Conservation (phyloP, 2,888 invertebrate genomes). For the Amiota mariae region DNA sequence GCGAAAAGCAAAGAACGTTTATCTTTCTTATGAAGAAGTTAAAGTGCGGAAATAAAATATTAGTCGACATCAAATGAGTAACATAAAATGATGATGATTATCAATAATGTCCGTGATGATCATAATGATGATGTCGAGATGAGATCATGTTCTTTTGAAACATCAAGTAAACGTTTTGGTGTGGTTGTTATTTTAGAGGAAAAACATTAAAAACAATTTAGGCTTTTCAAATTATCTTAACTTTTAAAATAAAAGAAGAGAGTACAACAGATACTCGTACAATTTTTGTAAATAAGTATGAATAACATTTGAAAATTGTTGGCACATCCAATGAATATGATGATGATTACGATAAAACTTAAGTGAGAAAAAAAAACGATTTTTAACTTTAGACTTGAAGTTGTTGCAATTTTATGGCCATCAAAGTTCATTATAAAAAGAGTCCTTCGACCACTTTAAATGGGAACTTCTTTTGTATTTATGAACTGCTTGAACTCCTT, state of each 20-base stretch:
- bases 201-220: conserved; percentile 7
- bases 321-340: no score
- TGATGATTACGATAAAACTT: no score
- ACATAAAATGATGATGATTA: not conserved
- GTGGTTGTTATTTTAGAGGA: conserved; percentile 36
- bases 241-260: conserved; percentile 8
- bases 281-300: not conserved
- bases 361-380: no score
- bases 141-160: not conserved
- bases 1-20: conserved; percentile 19
- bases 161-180: not conserved
- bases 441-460: no score
- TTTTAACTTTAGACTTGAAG: conserved; percentile 3
- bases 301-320: no score
- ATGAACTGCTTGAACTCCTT: no score
- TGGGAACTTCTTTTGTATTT: no score
- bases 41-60: conserved; percentile 70
- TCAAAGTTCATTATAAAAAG: no score
- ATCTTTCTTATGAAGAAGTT: conserved; percentile 30
- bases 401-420: not conserved
- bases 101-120: not conserved
- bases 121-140: not conserved
- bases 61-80: conserved; percentile 48
- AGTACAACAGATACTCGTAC: no score
- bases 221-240: not conserved